Evolutionary conservation across 2,888 invertebrate genomes (phyloP), one percentile per base, ranked within the genome.

Genomic region (Chaetogeoica ovagalla): DNA sequence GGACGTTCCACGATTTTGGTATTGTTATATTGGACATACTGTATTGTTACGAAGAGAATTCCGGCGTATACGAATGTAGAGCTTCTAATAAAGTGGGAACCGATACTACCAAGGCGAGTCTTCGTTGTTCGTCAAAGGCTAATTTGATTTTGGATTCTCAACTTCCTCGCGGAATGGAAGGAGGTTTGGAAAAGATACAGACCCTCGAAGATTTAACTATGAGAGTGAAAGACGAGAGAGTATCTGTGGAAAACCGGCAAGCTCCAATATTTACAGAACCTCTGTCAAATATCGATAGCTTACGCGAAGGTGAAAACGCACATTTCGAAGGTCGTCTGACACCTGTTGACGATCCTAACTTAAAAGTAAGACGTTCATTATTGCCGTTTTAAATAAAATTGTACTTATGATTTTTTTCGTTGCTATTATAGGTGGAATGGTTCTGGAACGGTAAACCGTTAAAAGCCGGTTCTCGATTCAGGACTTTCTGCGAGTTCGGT

Each of bases 1-100:
- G 97, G 84, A 97, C 97, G 79, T 96, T 97, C 92, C 96, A 97
- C 86, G 97, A 98, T 86, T 98, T 98, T 86, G 97, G 97, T 82
- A 95, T 96, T 85, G 97, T 97, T 71, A 96, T 97, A 84, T 89
- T 98, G 85, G 97, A 97, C 85, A 97, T 98, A 84, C 87, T 96
- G 59, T 97, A 97, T 85, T 97, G 96, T 85, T 97, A 97, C 86
- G 97, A 96, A 87, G 96, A 97, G 88, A 97, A 97, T 86, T 95
- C 95, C 66, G 97, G 97, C 73, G 91, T 91, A 82, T 97, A 97
- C 86, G 96, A 97, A 88, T 97, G 97, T 86, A 90, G 95, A 84
- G 97, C 97, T 59, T 91, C 92, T 30, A 97, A 97, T 85, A 95
- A 96, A 87, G 90, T 94, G 83, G 98, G 97, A 72, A 90, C 92